Base-by-base conservation (phyloP, 2,888 invertebrate genomes). In the Cylindroiulus punctatus region DNA sequence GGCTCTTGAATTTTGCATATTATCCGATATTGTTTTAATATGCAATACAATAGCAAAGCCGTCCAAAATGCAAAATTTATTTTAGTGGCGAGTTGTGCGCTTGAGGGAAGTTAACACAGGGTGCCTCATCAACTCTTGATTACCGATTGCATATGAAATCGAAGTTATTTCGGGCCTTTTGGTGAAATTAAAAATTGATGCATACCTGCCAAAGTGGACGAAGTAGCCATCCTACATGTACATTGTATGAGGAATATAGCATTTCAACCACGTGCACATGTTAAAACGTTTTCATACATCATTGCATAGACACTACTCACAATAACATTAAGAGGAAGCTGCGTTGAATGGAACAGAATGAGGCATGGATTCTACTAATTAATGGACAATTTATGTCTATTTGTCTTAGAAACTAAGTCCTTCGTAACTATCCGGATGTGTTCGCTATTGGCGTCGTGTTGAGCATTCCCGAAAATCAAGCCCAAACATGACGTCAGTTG, bases 341-440 rank as follows among this genome's bases (percentile, higher is more conserved):
- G 65, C 52, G 52, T 65, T 65, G 65, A 65, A 65, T 65, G 26
- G 10, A 65, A 65, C 65, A 65, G 65, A 65, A 65, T 65, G 19
- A 65, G 17, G 65, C 65, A 65, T 22, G 5, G 26, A 26, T 65
- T 65, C 22, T 65, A 65, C 8, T 65, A 65, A 65, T 65, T 65
- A 65, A 65, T 65, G 65, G 26, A 2, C 4, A 10, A 65, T 65
- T 65, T 65, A 65, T 65, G 65, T 22, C 26, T 26, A 26, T 26
- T 3, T 12, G 26, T 65, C 65, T 65, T 26, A 26, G 65, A 65
- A 22, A 65, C n/a, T 65, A 65, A 65, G 65, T 26, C 7, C 65
- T 65, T 26, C 2, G 19, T 19, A 26, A 65, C 65, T 22, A 65
- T 26, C 65, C 65, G 65, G 65, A 65, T 26, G 65, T 26, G 26